Evolutionary conservation across 2,888 invertebrate genomes (phyloP).

Genomic region (Timema podura): DNA sequence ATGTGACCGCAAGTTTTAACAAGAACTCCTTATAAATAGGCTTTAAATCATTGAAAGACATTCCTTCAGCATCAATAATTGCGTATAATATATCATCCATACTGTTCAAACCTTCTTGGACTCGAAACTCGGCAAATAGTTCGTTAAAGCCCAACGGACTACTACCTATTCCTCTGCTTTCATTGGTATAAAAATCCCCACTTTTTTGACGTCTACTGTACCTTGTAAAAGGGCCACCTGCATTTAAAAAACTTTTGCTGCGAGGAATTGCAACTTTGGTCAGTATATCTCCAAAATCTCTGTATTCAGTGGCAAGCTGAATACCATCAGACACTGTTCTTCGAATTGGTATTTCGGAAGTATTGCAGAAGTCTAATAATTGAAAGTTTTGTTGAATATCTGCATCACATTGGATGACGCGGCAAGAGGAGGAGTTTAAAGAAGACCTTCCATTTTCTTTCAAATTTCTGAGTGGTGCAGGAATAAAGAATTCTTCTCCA

Average conservation of each 20-base stretch:
- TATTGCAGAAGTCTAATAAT: too few species aligned
- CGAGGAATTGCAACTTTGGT: slow-evolving; percentile 84
- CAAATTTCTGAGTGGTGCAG: too few species aligned
- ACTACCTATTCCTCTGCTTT: slow-evolving; percentile 53
- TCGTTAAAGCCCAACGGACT: slow-evolving; percentile 83
- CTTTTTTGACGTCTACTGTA: slow-evolving; percentile 42
- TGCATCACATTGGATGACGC: too few species aligned
- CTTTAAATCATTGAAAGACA: slow-evolving; percentile 89
- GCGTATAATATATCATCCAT: slow-evolving; percentile 83
- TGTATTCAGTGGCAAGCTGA: too few species aligned
- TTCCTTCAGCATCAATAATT: slow-evolving; percentile 86
- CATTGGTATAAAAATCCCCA: neutral
- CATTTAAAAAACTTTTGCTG: slow-evolving; percentile 79
- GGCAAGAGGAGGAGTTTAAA: too few species aligned
- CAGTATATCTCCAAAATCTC: slow-evolving; percentile 64
- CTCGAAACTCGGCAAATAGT: slow-evolving; percentile 79
- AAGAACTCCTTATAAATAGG: slow-evolving; percentile 89
- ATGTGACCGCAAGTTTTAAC: slow-evolving; percentile 77
- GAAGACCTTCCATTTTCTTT: too few species aligned
- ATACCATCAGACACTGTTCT: too few species aligned
- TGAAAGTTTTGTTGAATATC: too few species aligned
- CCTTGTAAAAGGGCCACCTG: slow-evolving; percentile 65
- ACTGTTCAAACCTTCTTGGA: slow-evolving; percentile 83
- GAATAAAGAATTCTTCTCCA: slow-evolving; percentile 38
- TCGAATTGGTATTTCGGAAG: too few species aligned